phyloP scores from a whole-genome alignment of 35 echinoderm and acorn worm genomes.

The Apostichopus japonicus region DNA sequence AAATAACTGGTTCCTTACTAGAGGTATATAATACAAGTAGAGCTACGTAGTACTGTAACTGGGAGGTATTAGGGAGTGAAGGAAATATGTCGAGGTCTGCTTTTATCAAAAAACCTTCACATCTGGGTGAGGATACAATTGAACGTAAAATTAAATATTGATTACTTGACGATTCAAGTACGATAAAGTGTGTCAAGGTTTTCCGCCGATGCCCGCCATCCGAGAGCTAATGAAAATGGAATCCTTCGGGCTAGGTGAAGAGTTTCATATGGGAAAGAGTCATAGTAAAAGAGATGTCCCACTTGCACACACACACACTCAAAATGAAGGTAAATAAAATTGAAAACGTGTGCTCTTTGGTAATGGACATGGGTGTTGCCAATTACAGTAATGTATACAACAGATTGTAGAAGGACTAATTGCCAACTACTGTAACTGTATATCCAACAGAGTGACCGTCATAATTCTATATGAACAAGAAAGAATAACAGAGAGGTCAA shows the following conservation, averaged over 20 bases:
- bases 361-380: too few relatives aligned
- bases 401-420: too few relatives aligned
- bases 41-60: neutral
- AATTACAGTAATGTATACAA: too few relatives aligned
- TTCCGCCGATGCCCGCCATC: neutral
- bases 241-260: neutral
- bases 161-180: neutral
- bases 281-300: neutral
- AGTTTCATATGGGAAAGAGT: neutral
- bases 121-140: neutral
- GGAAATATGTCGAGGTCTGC: neutral
- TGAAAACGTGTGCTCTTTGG: too few relatives aligned
- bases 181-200: neutral
- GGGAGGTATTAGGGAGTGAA: neutral
- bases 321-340: neutral
- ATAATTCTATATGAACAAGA: too few relatives aligned
- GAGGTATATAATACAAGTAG: neutral
- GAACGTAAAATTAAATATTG: conserved; percentile 10
- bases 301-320: neutral
- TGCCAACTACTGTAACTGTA: too few relatives aligned
- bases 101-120: neutral
- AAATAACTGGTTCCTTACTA: neutral
- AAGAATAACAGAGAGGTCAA: too few relatives aligned
- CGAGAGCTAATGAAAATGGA: neutral
- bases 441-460: too few relatives aligned